Conservation (phyloP, 2,888 invertebrate genomes). For the Automeris io region DNA sequence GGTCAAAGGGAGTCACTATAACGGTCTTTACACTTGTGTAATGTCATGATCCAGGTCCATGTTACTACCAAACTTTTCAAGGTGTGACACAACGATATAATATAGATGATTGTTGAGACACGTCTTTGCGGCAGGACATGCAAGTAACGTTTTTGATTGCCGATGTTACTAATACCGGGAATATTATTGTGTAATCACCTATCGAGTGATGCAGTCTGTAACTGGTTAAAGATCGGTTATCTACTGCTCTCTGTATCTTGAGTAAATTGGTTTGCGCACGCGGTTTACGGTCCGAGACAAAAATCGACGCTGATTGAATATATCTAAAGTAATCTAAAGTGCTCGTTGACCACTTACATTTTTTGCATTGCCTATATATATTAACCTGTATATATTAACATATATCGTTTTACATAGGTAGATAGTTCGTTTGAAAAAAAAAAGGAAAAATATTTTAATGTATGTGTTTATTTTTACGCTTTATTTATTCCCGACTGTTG, state of each 20-base stretch:
- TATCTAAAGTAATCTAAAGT: conserved; percentile 13
- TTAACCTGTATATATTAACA: background rate
- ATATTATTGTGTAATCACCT: background rate
- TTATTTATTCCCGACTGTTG: too few species aligned
- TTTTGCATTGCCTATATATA: background rate
- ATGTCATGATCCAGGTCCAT: too few species aligned
- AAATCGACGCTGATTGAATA: conserved; percentile 44
- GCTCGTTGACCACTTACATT: background rate
- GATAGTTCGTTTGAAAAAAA: too few species aligned
- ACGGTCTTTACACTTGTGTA: too few species aligned
- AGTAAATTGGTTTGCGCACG: conserved; percentile 62
- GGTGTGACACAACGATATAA: too few species aligned
- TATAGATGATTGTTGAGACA: too few species aligned
- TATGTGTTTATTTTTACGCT: too few species aligned
- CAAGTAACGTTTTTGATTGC: too few species aligned
- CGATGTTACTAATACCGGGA: background rate
- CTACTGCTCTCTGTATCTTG: conserved; percentile 49
- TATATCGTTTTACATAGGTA: background rate
- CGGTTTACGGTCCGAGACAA: conserved; percentile 33
- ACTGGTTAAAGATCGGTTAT: conserved; percentile 50
- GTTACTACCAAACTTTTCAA: too few species aligned
- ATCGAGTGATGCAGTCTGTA: conserved; percentile 27
- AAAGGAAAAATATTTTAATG: too few species aligned
- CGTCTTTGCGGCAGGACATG: too few species aligned
- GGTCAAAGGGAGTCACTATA: too few species aligned